Conservation (phyloP, 2,113 vertebrate species). For the Irena cyanogastra region DNA sequence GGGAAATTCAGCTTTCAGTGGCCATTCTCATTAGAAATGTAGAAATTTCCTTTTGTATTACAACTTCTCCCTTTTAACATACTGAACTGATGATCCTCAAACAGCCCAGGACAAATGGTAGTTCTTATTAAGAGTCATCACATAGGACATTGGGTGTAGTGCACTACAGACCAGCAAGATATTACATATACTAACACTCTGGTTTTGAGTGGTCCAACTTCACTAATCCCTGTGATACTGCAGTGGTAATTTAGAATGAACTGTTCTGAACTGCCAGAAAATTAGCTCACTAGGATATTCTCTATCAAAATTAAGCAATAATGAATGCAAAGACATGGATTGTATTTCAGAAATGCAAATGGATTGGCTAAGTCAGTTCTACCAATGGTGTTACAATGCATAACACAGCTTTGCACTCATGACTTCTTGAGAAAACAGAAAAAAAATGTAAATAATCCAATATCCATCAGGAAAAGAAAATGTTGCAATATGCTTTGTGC, state of each 20-base stretch:
- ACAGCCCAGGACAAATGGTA: background rate
- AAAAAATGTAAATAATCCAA: background rate
- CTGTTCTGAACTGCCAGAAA: background rate
- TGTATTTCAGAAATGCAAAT: background rate
- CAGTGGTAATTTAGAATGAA: background rate
- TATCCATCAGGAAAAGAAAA: background rate
- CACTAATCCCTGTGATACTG: background rate
- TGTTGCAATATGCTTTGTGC: background rate
- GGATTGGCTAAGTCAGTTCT: background rate
- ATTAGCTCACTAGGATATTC: background rate
- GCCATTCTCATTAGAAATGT: background rate
- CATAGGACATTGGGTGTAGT: rapidly evolving
- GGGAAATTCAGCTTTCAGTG: background rate
- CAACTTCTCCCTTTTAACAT: background rate
- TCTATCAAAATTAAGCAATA: background rate
- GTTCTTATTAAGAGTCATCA: background rate
- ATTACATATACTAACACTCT: background rate
- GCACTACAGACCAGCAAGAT: background rate
- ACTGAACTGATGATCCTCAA: background rate
- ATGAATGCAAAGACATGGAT: background rate
- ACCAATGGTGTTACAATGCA: background rate
- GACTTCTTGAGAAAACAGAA: background rate
- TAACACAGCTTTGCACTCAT: background rate
- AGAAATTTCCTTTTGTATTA: background rate
- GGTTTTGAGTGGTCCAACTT: background rate